Conservation (phyloP, 2,797 vertebrate species). For the Meda fulgida region DNA sequence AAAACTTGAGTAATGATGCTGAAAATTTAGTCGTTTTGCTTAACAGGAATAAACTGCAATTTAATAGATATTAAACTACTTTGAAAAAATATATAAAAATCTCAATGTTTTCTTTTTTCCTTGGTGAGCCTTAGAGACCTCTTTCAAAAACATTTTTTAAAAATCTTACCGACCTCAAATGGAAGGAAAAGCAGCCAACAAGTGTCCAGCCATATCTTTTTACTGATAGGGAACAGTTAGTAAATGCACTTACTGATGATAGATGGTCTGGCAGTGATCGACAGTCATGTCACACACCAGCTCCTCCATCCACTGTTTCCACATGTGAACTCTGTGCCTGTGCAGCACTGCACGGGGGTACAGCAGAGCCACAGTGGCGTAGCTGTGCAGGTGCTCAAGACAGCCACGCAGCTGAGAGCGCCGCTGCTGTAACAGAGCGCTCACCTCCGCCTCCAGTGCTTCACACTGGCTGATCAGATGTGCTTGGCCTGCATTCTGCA, state of each 20-base stretch:
- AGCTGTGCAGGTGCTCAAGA: conserved; percentile 95
- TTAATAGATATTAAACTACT: no score
- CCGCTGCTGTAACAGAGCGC: conserved; percentile 91
- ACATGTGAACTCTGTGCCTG: conserved; percentile 91
- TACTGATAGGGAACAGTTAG: neutral
- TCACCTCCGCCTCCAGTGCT: conserved; percentile 90
- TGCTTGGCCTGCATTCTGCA: conserved; percentile 97
- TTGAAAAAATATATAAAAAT: neutral
- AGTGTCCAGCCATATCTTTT: neutral
- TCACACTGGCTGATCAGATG: conserved; percentile 97
- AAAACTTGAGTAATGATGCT: no score
- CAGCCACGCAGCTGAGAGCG: conserved; percentile 88
- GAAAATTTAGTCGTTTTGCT: no score
- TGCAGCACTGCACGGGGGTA: conserved; percentile 91
- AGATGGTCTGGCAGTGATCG: conserved; percentile 90
- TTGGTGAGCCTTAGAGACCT: neutral
- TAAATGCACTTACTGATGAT: conserved; percentile 84
- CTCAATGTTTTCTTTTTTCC: neutral
- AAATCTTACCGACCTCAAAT: neutral
- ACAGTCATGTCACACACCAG: conserved; percentile 90
- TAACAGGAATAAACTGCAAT: no score
- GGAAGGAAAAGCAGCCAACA: neutral
- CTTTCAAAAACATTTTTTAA: neutral
- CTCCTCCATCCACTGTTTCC: conserved; percentile 98
- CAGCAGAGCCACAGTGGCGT: conserved; percentile 93